Base-by-base conservation (phyloP, 2,797 vertebrate genomes). In the Acanthis flammea region DNA sequence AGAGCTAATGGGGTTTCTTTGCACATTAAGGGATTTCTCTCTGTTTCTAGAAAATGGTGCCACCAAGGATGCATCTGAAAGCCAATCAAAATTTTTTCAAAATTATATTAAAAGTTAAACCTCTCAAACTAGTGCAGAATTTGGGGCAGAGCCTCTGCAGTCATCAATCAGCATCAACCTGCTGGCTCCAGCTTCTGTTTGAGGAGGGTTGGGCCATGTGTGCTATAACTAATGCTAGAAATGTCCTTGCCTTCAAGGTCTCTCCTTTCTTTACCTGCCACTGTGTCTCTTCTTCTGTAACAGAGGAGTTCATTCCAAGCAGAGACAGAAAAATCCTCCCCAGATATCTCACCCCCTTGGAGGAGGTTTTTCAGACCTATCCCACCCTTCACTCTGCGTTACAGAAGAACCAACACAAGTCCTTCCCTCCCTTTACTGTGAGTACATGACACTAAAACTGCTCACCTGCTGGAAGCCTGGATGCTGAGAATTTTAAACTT, bases 141-240 rank as follows among this genome's bases (percentile, higher is more conserved):
- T 71, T 91, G 91, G 87, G 78, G 55, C 94, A 96, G 78, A 91
- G 58, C n/a, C 57, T 85, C 88, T 37, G 78, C 86, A 95, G 58
- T 93, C 78, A 94, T 95, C 83, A 91, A 93, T 92, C 81, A 74
- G 68, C 68, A 85, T 77, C 84, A 68, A 39, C 31, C 41, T 80
- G 54, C 91, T 68, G 82, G 75, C 68, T 88, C 16, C 73, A 66
- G 66, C 54, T 90, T 54, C 79, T 89, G 70, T 54, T 77, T 27
- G 48, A 86, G 51, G 30, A 92, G 33, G 70, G 78, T 66, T 0
- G 0, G 78, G 60, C 89, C 85, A 83, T 80, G 86, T 81, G 89
- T 86, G 78, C 76, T 75, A 35, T 35, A 87, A 74, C 63, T 89
- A 80, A 91, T 76, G 71, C 33, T 74, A 42, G 14, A 67, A 89